Evolutionary conservation across 2,113 vertebrate species (phyloP).

Genomic region (Oriolus oriolus): DNA sequence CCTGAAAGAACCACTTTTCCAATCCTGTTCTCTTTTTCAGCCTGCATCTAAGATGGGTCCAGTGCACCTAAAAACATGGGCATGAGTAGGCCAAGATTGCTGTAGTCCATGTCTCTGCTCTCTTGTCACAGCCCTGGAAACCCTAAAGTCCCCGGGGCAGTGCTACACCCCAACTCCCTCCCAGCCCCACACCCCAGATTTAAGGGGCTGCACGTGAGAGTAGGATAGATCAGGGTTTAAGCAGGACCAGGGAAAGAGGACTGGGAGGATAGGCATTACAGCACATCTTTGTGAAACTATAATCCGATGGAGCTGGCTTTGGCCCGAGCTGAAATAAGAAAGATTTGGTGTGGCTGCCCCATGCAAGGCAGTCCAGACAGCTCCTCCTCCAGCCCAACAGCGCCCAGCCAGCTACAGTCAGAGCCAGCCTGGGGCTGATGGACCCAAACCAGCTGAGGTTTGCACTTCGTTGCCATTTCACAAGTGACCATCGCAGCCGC

Average conservation of each 20-base stretch:
- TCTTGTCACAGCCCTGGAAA: background rate
- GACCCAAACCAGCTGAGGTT: background rate
- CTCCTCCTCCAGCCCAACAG: background rate
- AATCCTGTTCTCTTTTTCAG: background rate
- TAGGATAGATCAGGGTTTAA: background rate
- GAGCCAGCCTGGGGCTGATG: background rate
- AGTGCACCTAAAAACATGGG: background rate
- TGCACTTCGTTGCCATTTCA: rapidly evolving
- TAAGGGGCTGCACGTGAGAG: rapidly evolving
- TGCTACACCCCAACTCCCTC: background rate
- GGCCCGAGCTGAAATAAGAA: background rate
- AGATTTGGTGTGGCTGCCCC: background rate
- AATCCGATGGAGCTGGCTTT: background rate
- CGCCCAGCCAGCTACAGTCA: rapidly evolving
- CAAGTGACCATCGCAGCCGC: rapidly evolving
- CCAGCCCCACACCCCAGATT: background rate
- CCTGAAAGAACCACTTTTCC: background rate
- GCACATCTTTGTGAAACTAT: background rate
- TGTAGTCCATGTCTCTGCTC: too few relatives aligned
- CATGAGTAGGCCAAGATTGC: background rate
- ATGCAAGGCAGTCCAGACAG: rapidly evolving
- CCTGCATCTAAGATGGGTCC: background rate
- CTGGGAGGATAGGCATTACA: background rate
- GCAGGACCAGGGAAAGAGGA: background rate
- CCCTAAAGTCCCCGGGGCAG: background rate